Evolutionary conservation across 2,113 vertebrate genomes (phyloP).

Genomic region (human (Homo sapiens)): DNA sequence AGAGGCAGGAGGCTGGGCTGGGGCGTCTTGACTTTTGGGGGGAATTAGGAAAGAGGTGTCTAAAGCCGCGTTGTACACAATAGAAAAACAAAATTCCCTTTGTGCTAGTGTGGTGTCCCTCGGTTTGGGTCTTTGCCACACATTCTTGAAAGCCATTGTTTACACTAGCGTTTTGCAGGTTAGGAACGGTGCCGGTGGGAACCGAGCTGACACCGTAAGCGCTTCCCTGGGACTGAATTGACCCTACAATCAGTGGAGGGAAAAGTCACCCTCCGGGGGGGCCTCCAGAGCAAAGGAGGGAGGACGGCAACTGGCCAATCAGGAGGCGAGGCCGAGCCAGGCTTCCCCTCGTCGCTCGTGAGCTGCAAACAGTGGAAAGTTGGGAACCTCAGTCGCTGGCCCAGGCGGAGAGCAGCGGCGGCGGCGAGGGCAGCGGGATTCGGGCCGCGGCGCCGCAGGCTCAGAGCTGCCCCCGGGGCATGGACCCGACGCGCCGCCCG

Average conservation of each 20-base stretch:
- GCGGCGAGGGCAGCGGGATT: background rate
- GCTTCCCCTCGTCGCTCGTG: constrained; percentile 11
- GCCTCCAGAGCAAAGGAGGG: background rate
- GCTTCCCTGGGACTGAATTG: background rate
- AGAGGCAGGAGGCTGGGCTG: background rate
- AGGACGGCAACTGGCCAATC: constrained; percentile 39
- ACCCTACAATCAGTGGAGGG: background rate
- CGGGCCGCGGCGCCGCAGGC: constrained; percentile 1
- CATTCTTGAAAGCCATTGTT: constrained; percentile 48
- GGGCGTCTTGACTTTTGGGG: background rate
- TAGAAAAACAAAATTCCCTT: background rate
- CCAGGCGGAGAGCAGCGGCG: background rate
- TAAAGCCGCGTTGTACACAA: background rate
- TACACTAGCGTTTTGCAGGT: background rate
- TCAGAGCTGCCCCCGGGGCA: constrained; percentile 40
- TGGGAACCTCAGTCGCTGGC: constrained; percentile 26
- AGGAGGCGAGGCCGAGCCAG: constrained; percentile 21
- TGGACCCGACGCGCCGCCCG: constrained; percentile 35
- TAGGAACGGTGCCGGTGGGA: background rate
- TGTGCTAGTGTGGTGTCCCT: constrained; percentile 22
- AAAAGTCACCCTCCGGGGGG: background rate
- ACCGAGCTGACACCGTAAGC: background rate
- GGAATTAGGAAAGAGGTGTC: background rate
- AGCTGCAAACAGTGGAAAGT: constrained; percentile 1
- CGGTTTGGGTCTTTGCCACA: background rate